Percentiles rank a stretch among this genome's conserved stretches.
Conservation (phyloP, 2,888 invertebrate genomes). For the Cephalotes varians region DNA sequence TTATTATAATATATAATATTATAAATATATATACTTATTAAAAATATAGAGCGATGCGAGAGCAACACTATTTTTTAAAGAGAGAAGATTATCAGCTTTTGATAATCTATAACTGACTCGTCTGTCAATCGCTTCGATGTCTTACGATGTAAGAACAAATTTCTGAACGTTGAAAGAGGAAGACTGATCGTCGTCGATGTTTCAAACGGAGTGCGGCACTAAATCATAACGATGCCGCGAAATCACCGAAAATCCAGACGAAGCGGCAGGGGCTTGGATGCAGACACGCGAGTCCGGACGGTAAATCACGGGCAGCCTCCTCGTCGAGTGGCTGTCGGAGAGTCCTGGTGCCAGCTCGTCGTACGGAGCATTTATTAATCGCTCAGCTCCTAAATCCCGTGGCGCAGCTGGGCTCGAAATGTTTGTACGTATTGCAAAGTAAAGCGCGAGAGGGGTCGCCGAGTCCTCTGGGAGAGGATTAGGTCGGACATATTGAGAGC, state of each 20-base stretch:
- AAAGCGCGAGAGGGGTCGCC: conserved; percentile 71
- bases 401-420: conserved; percentile 83
- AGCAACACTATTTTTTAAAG: background rate
- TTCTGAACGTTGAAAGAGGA: conserved; percentile 52
- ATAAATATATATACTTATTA: background rate
- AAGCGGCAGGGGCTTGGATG: conserved; percentile 67
- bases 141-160: background rate
- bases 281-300: conserved; percentile 72
- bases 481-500: conserved; percentile 83
- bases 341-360: conserved; percentile 73
- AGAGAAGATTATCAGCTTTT: background rate
- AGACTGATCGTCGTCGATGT: conserved; percentile 69
- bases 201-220: conserved; percentile 65
- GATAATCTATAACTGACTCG: background rate
- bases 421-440: conserved; percentile 82
- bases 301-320: conserved; percentile 74
- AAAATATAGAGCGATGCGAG: too few species aligned
- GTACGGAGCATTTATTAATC: conserved; percentile 83
- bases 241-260: conserved; percentile 76
- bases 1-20: too few species aligned
- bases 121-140: background rate
- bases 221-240: conserved; percentile 75
- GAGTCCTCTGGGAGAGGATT: conserved; percentile 81
- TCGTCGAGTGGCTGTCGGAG: conserved; percentile 78
- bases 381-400: conserved; percentile 83